phyloP scores from a whole-genome alignment of 2,113 vertebrate species.

The Apteryx mantelli region DNA sequence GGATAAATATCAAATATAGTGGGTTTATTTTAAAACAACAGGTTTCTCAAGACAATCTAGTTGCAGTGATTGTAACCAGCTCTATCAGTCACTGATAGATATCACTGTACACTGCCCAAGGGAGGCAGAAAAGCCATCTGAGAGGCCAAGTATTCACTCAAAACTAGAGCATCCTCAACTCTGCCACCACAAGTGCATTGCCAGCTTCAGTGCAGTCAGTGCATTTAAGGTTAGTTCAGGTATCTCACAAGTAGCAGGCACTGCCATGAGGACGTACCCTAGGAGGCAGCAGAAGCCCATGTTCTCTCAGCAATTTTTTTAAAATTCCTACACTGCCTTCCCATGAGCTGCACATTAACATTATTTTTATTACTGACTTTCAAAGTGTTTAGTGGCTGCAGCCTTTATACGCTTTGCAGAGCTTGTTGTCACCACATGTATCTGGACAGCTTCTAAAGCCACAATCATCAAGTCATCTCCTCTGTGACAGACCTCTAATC shows the following conservation, averaged over 20 bases:
- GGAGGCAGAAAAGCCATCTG: not conserved
- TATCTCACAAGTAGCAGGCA: not conserved
- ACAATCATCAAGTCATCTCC: not conserved
- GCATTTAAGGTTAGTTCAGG: not conserved
- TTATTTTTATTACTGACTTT: not conserved
- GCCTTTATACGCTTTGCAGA: not conserved
- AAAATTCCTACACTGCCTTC: not conserved
- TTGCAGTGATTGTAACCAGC: not conserved
- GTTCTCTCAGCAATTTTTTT: not conserved
- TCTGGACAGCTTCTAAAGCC: not conserved
- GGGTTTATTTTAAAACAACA: not conserved
- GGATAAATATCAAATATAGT: not conserved
- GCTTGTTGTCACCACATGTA: fast-evolving
- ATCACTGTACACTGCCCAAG: not conserved
- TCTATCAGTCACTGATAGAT: not conserved
- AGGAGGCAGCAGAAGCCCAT: conserved; percentile 58
- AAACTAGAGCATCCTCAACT: not conserved
- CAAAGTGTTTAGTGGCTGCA: not conserved
- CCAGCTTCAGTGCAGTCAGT: not conserved
- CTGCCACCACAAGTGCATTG: fast-evolving
- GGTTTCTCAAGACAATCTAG: not conserved
- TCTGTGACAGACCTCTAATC: not conserved
- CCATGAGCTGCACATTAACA: not conserved
- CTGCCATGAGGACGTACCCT: conserved; percentile 28
- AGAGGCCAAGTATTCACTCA: not conserved